Evolutionary conservation across 2,113 vertebrate genomes (phyloP).

Genomic region (Ailuropoda melanoleuca): DNA sequence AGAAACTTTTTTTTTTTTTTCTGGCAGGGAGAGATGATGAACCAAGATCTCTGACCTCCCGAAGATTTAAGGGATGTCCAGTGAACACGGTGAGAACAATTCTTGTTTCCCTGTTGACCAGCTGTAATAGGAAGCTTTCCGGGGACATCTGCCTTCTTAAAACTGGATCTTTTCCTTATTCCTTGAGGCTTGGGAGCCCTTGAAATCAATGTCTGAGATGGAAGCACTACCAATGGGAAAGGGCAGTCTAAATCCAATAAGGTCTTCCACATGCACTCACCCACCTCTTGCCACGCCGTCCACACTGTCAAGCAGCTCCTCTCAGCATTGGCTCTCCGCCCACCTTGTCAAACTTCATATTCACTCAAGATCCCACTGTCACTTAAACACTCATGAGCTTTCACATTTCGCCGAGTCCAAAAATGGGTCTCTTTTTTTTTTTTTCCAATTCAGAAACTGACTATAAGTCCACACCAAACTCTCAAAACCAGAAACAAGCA

Average conservation of each 20-base stretch:
- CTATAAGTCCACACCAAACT: neutral
- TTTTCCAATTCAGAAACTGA: neutral
- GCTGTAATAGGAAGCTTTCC: neutral
- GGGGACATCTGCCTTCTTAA: neutral
- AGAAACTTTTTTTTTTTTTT: neutral
- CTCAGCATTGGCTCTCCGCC: neutral
- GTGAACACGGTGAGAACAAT: neutral
- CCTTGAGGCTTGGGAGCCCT: neutral
- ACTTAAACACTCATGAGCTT: conserved; percentile 29
- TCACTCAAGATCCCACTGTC: conserved; percentile 36
- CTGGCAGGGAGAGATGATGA: neutral
- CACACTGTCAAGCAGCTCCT: neutral
- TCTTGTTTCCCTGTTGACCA: neutral
- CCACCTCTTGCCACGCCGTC: neutral
- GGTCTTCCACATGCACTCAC: neutral
- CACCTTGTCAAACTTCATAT: conserved; percentile 26
- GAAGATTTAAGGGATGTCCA: neutral
- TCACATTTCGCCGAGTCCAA: neutral
- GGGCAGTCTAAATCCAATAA: neutral
- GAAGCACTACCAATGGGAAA: neutral
- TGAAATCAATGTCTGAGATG: neutral
- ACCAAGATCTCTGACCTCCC: neutral
- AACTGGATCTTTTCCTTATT: neutral
- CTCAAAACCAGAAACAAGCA: neutral
- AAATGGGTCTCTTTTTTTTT: neutral